Evolutionary conservation across 2,888 invertebrate genomes (phyloP).

Genomic region (Leptinotarsa haldemani): DNA sequence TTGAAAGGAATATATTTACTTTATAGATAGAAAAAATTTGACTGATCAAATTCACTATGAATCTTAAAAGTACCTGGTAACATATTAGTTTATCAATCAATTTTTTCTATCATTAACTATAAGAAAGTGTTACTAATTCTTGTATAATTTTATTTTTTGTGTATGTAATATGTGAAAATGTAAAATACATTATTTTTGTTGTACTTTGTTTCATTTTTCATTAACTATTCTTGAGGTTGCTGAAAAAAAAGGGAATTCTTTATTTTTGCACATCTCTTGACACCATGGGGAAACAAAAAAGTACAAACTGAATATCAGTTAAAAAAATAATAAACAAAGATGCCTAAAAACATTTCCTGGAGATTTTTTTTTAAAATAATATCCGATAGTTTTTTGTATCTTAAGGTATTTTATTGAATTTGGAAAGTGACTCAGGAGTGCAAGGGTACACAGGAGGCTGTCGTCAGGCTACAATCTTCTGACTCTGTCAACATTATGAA

Average conservation of each 20-base stretch:
- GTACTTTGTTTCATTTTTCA: conserved; percentile 20
- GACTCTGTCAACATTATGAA: too few relatives aligned
- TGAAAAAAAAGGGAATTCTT: background rate
- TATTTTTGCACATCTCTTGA: too few relatives aligned
- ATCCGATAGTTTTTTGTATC: too few relatives aligned
- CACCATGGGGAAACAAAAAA: background rate
- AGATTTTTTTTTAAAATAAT: too few relatives aligned
- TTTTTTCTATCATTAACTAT: conserved; percentile 30
- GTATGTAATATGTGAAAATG: conserved; percentile 43
- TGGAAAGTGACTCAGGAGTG: too few relatives aligned
- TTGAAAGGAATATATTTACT: conserved; percentile 37
- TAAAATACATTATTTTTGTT: conserved; percentile 45
- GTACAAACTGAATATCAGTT: too few relatives aligned
- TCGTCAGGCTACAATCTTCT: too few relatives aligned
- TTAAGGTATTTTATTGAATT: too few relatives aligned
- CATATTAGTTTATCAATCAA: conserved; percentile 23
- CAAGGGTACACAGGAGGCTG: too few relatives aligned
- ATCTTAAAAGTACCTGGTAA: conserved; percentile 23
- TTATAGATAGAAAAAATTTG: conserved; percentile 38
- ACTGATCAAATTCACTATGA: conserved; percentile 18
- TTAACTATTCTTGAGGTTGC: background rate
- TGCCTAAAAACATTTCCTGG: too few relatives aligned
- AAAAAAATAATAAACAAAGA: too few relatives aligned
- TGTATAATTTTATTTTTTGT: conserved; percentile 53
- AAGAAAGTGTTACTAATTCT: conserved; percentile 41